Percentiles rank a stretch among this genome's conserved stretches.
Evolutionary conservation across 2,888 invertebrate species (phyloP).

Genomic region (Scrobipalpa atriplicella): DNA sequence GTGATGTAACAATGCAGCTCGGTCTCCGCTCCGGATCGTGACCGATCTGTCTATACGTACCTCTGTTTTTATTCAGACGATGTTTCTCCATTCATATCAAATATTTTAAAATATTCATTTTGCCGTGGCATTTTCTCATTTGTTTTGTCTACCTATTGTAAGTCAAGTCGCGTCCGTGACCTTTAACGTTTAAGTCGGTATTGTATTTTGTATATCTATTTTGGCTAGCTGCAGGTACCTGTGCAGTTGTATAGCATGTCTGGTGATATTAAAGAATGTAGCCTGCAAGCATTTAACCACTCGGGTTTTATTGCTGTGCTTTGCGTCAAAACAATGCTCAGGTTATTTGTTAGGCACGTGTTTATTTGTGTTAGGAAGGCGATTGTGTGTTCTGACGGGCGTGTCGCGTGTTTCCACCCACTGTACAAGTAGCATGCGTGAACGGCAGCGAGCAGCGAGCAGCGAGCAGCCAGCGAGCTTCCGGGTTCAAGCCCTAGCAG

Average conservation of each 20-base stretch:
- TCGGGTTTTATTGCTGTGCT: slow-evolving; percentile 1
- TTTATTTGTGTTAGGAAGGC: background rate
- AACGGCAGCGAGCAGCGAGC: slow-evolving; percentile 26
- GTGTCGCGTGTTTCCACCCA: slow-evolving; percentile 11
- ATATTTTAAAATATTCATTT: slow-evolving; percentile 17
- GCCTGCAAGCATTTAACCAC: background rate
- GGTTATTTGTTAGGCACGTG: background rate
- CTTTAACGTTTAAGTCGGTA: slow-evolving; percentile 37
- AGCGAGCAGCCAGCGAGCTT: slow-evolving; percentile 36
- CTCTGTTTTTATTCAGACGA: slow-evolving; percentile 46
- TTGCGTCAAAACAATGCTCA: background rate
- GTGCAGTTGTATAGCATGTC: background rate
- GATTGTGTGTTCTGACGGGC: background rate
- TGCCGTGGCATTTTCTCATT: slow-evolving; percentile 26
- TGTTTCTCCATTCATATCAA: slow-evolving; percentile 32
- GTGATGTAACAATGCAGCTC: slow-evolving; percentile 67
- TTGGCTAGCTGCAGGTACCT: background rate
- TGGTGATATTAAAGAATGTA: background rate
- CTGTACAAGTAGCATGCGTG: slow-evolving; percentile 45
- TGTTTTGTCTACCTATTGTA: slow-evolving; percentile 32
- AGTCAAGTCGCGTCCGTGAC: slow-evolving; percentile 39
- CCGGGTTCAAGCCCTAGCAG: slow-evolving; percentile 53
- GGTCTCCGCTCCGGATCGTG: slow-evolving; percentile 56
- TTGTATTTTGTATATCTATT: background rate
- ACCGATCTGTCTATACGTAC: slow-evolving; percentile 56